Base-by-base conservation (phyloP, 2,113 vertebrate genomes). In the Monopterus albus region DNA sequence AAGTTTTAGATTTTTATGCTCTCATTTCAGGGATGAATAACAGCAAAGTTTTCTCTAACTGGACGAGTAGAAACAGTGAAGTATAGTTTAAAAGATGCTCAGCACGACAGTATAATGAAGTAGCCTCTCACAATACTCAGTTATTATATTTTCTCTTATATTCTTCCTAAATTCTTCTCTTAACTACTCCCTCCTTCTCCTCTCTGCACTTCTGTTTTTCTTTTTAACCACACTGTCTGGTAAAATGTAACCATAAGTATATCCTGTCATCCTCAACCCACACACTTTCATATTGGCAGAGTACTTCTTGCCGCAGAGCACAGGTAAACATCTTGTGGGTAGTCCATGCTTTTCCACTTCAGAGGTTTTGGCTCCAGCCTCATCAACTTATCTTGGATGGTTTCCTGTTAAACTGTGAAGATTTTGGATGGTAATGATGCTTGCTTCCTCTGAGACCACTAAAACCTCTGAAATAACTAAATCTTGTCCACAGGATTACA, bases 261-360 rank as follows among this genome's bases (percentile, higher is more conserved):
- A 60, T 66, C 40, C 46, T 57, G n/a, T 67, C 58, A 56, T 53
- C 49, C 17, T 63, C 20, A 9, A 45, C 72, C 21, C 40, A 69
- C 47, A 63, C 50, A 40, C 15, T 1, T 25, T 25, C 20, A 23
- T 25, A 23, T 31, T 72, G 38, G 51, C 31, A 52, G 53, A 72
- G 50, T 7, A 3, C 66, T 65, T 36, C 51, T 49, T 52, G 65
- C 8, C 20, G 75, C 64, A 55, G 46, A 71, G 64, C 78, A 72
- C 57, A 70, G 73, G 36, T 82, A 72, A 53, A 82, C 61, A 63
- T 52, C 14, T 4, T 55, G 5, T 52, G 17, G 11, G 31, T 7
- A 77, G 38, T 78, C 35, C 26, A 17, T 71, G 68, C 33, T 72
- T 73, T 81, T 62, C 50, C 36, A 79, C 57, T 75, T 76, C 6